Evolutionary conservation across 2,113 vertebrate genomes (phyloP), one percentile per base, ranked within the genome.

Genomic region (Rhadina sibilatrix): DNA sequence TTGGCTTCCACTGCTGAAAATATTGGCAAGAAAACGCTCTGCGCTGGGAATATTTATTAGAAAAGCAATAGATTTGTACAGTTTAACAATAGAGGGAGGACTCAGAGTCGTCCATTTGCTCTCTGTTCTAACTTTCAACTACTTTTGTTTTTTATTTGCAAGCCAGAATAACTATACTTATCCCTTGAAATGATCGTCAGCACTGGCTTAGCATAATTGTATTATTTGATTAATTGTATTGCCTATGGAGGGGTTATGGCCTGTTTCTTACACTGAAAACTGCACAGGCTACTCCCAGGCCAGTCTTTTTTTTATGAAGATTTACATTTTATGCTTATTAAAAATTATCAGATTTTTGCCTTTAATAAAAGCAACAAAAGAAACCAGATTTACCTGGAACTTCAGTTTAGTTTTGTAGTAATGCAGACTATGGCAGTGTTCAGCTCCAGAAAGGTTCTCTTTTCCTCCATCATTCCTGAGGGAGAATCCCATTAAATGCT

Each of bases 71-170:
- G 79, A 76, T 96, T 91, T 92, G 92, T 80, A 95, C 86, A 97
- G 82, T 93, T 61, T 93, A 96, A 96, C 88, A 95, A 87, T 94
- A 92, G 94, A 89, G 85, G 92, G 83, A 97, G 94, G 79, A 92
- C 84, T 84, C 49, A 85, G 70, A 95, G 38, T 68, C 9, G 1
- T 68, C 81, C 75, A 33, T 94, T 88, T 94, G 66, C 90, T 93
- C 59, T 5, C 2, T 89, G 76, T 65, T 94, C 57, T 93, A 92
- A 96, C 90, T 95, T 96, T 95, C 96, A 96, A 65, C 92, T 90
- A 90, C 86, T 96, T 94, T 96, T 96, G 80, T 16, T 94, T 95
- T 95, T 87, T 87, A 86, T 89, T 90, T 89, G 83, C 1, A 2
- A 84, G 88, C 88, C 96, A 95, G 72, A 92, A 89, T 79, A 95